Percentiles rank a stretch among this genome's conserved stretches.
phyloP scores from a whole-genome alignment of 2,797 vertebrate species.

The Cheirogaleus major region DNA sequence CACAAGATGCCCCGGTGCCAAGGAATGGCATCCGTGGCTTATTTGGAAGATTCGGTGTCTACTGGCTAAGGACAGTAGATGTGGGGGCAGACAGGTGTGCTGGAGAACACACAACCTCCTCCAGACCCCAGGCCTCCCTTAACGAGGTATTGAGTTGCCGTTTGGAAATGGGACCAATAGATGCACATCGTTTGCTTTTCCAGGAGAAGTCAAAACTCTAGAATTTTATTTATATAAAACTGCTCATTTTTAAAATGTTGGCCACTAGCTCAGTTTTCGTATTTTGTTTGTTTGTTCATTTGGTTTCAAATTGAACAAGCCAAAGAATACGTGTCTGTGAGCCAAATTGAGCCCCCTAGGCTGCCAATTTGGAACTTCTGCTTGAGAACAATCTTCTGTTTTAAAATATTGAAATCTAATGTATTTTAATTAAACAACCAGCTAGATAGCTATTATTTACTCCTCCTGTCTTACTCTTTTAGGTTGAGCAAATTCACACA shows the following conservation, averaged over 20 bases:
- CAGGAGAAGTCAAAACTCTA: not conserved
- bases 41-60: not conserved
- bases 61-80: not conserved
- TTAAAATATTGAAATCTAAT: not conserved
- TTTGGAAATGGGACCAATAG: not conserved
- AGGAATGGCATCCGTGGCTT: not conserved
- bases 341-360: not conserved
- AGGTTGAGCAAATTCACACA: not conserved
- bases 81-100: too few species aligned
- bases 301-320: not conserved
- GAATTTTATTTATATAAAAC: not conserved
- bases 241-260: not conserved
- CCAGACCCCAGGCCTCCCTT: not conserved
- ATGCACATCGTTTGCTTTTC: not conserved
- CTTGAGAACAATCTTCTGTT: not conserved
- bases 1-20: not conserved
- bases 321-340: not conserved
- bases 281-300: not conserved
- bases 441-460: not conserved
- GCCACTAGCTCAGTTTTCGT: not conserved
- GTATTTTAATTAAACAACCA: not conserved
- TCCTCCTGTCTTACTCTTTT: not conserved
- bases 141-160: not conserved
- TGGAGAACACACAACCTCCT: not conserved
- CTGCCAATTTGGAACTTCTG: not conserved